Percentiles rank a stretch among this genome's conserved stretches.
Evolutionary conservation across 1,140 invertebrate genomes (phyloP).

Genomic region (Centruroides vittatus): DNA sequence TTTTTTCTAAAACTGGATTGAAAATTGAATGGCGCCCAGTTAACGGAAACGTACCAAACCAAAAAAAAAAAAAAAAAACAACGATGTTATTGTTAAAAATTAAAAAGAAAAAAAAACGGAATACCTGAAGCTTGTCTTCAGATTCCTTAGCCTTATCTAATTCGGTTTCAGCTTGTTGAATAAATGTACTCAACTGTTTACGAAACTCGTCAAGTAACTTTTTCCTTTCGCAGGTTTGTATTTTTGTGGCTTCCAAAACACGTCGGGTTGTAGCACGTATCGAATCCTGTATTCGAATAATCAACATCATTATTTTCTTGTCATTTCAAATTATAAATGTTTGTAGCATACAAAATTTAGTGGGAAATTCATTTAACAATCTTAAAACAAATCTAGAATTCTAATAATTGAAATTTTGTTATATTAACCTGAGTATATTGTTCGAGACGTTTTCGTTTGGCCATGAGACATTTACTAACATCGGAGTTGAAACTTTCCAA

Average conservation of each 20-base stretch:
- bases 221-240: conserved; percentile 7
- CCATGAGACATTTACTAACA: background rate
- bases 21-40: too few relatives aligned
- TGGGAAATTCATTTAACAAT: too few relatives aligned
- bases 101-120: background rate
- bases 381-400: too few relatives aligned
- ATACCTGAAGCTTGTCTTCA: conserved; percentile 10
- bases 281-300: conserved; percentile 1
- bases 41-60: too few relatives aligned
- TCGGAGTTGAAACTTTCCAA: background rate
- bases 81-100: too few relatives aligned
- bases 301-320: too few relatives aligned
- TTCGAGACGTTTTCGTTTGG: background rate
- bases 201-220: conserved; percentile 4
- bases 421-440: background rate
- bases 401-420: too few relatives aligned
- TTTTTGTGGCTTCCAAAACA: conserved; percentile 9
- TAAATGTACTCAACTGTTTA: conserved; percentile 3
- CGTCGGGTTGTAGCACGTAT: conserved; percentile 4
- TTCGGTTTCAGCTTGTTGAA: conserved; percentile 9
- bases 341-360: too few relatives aligned
- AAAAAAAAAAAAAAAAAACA: too few relatives aligned
- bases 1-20: too few relatives aligned
- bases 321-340: too few relatives aligned
- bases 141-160: conserved; percentile 9